phyloP scores from a whole-genome alignment of 2,797 vertebrate genomes.

The Spinus olivaceus region DNA sequence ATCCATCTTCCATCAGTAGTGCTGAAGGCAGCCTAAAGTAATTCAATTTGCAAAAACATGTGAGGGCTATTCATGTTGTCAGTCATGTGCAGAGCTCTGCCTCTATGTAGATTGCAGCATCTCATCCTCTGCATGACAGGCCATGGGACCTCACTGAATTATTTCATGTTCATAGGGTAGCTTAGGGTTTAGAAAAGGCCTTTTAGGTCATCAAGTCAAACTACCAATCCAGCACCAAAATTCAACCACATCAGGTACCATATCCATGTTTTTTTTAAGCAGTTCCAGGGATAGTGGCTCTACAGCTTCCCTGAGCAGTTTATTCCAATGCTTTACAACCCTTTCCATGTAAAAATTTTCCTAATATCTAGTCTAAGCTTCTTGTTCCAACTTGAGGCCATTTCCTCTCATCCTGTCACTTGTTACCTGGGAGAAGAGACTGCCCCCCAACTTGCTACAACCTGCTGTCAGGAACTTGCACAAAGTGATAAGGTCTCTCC shows the following conservation, averaged over 20 bases:
- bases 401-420: neutral
- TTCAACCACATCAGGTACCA: neutral
- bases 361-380: neutral
- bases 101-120: neutral
- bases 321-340: neutral
- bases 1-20: neutral
- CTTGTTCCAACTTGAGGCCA: neutral
- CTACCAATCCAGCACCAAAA: neutral
- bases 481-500: neutral
- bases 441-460: accelerated
- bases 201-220: neutral
- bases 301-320: neutral
- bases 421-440: neutral
- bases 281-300: neutral
- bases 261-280: neutral
- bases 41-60: neutral
- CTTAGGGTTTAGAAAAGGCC: neutral
- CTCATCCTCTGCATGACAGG: neutral
- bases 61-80: neutral
- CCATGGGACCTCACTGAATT: neutral
- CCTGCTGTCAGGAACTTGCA: neutral
- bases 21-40: neutral
- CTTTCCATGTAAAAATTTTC: neutral
- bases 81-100: neutral
- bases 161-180: neutral